A percentile compares a stretch with the other conserved stretches of the same genome.
Evolutionary conservation across 2,113 vertebrate species (phyloP).

Genomic region (Colossoma macropomum): DNA sequence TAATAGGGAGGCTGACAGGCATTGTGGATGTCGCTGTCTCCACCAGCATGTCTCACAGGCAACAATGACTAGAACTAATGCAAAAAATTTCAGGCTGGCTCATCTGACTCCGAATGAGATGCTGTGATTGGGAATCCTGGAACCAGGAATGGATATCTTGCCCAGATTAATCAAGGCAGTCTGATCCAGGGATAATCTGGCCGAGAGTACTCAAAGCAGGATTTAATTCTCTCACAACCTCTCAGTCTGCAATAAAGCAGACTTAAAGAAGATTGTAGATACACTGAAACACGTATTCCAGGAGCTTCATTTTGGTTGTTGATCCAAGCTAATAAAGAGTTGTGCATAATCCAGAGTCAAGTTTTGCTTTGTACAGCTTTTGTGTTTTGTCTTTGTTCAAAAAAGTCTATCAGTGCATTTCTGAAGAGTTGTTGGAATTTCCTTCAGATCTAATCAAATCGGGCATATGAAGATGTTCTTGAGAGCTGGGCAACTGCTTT

Average conservation of each 20-base stretch:
- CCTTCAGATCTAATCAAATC: no score
- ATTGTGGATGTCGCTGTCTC: background rate
- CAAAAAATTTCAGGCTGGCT: slow-evolving; percentile 1
- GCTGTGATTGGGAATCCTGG: slow-evolving; percentile 15
- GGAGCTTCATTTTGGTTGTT: background rate
- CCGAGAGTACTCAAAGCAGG: slow-evolving; percentile 29
- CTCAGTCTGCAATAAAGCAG: slow-evolving; percentile 5
- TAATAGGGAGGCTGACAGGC: background rate
- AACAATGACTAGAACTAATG: background rate
- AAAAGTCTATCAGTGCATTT: no score
- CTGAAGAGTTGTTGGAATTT: no score
- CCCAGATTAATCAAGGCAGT: slow-evolving; percentile 45
- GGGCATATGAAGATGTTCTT: no score
- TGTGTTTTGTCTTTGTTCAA: no score
- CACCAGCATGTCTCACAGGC: background rate
- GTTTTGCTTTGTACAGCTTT: background rate
- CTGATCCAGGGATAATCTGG: slow-evolving; percentile 42
- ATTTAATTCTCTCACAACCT: slow-evolving; percentile 7
- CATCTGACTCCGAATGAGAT: slow-evolving; percentile 17
- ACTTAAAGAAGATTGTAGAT: slow-evolving; percentile 3
- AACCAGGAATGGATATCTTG: slow-evolving; percentile 28
- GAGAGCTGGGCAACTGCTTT: background rate
- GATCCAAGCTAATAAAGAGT: slow-evolving; percentile 6
- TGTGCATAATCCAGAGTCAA: background rate
- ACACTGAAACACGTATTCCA: background rate